Conservation (phyloP, 2,797 vertebrate species). For the Tokudaia muenninki region DNA sequence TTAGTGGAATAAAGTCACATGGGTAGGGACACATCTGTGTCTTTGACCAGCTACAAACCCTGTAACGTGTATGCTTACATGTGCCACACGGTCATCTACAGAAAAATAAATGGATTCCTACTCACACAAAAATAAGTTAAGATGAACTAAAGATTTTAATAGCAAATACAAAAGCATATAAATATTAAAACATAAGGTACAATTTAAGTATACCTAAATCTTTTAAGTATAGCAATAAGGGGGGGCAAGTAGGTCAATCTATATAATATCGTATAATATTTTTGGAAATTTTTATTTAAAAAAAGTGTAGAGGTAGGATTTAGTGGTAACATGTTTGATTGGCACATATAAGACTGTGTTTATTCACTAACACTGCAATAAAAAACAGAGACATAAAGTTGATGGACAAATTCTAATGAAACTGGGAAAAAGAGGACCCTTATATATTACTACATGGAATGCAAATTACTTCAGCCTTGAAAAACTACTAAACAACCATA, state of each 20-base stretch:
- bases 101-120: constrained; percentile 32
- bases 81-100: neutral
- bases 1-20: neutral
- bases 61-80: neutral
- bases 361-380: neutral
- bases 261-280: neutral
- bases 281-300: neutral
- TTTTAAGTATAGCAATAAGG: neutral
- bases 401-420: neutral
- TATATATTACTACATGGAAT: neutral
- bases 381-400: neutral
- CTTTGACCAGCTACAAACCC: neutral
- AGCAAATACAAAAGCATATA: constrained; percentile 43
- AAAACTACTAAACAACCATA: neutral
- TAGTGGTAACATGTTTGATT: neutral
- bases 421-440: neutral
- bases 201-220: neutral
- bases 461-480: neutral
- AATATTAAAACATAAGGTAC: neutral
- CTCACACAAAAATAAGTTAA: neutral
- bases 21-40: neutral
- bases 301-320: neutral
- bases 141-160: constrained; percentile 44
- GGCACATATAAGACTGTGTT: neutral
- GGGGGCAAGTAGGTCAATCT: neutral